phyloP scores from a whole-genome alignment of 2,888 invertebrate genomes.

The Drosophila birchii region DNA sequence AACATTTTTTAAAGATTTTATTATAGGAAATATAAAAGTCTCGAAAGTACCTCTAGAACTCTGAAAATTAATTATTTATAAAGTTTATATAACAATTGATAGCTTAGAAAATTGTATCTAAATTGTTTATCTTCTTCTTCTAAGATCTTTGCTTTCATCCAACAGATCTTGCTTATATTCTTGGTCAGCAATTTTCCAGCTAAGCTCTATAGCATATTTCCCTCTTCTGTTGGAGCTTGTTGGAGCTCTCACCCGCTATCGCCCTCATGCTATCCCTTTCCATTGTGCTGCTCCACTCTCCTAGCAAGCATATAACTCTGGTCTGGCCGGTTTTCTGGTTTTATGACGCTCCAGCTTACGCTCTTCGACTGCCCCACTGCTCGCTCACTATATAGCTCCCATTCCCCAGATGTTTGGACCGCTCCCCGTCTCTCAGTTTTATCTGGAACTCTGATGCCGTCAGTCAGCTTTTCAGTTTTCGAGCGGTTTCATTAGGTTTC shows the following conservation, averaged over 20 bases:
- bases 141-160: neutral
- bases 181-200: neutral
- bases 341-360: slow-evolving; percentile 15
- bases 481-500: slow-evolving; percentile 4
- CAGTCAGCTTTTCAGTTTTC: slow-evolving; percentile 28
- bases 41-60: too few relatives aligned
- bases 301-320: slow-evolving; percentile 39
- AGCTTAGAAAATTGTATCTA: neutral
- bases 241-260: neutral
- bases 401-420: neutral
- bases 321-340: slow-evolving; percentile 56
- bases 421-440: slow-evolving; percentile 43
- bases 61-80: too few relatives aligned
- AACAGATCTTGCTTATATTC: neutral
- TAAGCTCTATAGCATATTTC: slow-evolving; percentile 1
- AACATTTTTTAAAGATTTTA: too few relatives aligned
- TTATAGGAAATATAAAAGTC: too few relatives aligned
- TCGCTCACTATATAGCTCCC: slow-evolving; percentile 4
- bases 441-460: slow-evolving; percentile 47
- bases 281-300: slow-evolving; percentile 39
- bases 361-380: slow-evolving; percentile 11
- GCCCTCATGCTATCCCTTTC: slow-evolving; percentile 7
- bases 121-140: neutral
- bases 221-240: neutral
- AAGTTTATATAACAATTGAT: neutral